Conservation (phyloP, 2,888 invertebrate species). For the Erannis defoliaria region DNA sequence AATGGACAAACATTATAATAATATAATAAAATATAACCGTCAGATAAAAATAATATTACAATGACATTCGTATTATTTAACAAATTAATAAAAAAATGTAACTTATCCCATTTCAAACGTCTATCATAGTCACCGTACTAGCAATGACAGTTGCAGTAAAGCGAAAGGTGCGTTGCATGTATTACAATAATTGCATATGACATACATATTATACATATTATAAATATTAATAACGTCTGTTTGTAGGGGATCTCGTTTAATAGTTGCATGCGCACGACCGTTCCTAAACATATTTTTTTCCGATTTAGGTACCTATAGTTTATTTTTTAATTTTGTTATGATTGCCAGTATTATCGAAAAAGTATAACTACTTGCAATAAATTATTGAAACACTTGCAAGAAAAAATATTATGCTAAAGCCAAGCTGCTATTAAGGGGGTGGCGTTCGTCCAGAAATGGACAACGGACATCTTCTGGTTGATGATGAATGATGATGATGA, state of each 20-base stretch:
- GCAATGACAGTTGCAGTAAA: slow-evolving; percentile 40
- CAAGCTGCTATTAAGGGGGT: no score
- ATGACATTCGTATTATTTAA: no score
- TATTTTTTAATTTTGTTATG: neutral
- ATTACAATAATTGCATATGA: slow-evolving; percentile 63
- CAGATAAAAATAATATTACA: no score
- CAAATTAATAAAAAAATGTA: neutral
- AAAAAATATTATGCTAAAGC: slow-evolving; percentile 5
- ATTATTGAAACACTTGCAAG: no score
- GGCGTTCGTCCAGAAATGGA: no score
- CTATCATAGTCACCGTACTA: slow-evolving; percentile 40
- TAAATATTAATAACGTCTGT: slow-evolving; percentile 53
- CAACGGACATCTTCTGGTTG: no score
- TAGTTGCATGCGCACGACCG: slow-evolving; percentile 50
- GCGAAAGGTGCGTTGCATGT: slow-evolving; percentile 43
- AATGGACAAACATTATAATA: no score
- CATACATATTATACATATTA: no score
- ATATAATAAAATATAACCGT: no score
- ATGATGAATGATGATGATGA: no score
- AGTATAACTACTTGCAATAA: no score
- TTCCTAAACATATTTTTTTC: slow-evolving; percentile 9
- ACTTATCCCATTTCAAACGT: neutral
- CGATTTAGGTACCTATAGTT: neutral
- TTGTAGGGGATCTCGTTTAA: slow-evolving; percentile 48
- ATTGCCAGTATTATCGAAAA: no score